Base-by-base conservation (phyloP, 1,140 invertebrate genomes). In the Macrotrachela quadricornifera region DNA sequence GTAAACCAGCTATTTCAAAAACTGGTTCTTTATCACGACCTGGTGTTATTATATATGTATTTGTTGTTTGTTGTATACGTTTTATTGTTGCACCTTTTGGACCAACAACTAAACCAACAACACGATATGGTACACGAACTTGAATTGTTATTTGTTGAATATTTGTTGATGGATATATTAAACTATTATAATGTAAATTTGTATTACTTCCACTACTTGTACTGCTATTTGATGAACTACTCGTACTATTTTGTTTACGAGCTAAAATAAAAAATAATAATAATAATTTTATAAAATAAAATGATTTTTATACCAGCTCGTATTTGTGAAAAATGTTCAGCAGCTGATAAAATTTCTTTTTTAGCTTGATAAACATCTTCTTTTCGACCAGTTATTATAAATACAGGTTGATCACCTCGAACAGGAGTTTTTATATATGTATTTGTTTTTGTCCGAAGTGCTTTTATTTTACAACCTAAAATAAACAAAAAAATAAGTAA, bases 401-500 rank as follows among this genome's bases (percentile, higher is more conserved):
- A 99, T 41, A 97, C 88, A 1, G 94, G 92, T 67, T 96, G 90
- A 70, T 97, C 92, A 11, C 90, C 90, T 38, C 92, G 79, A 13
- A 95, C 87, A 55, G 92, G 92, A 0, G 91, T 97, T 73, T 96
- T 97, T 66, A 99, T 99, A 77, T 99, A 99, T 0, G 94, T 99
- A 75, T 97, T 97, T 42, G 92, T 99, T 73, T 97, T 96, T 1
- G 91, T 88, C 55, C 94, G 78, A 0, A 99, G 76, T 6, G 90
- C 91, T 72, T 99, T 99, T 64, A 99, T 97, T 74, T 99, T 99
- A 75, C 94, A 97, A 59, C 94, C 21, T 30, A 30, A 8, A 30
- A n/a, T n/a, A 4, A 30, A 30, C 21, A 30, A 30, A 4, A 30
- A 30, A 4, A 30, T 8, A 30, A 30, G n/a, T n/a, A n/a, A n/a